Percentiles rank a stretch among this genome's conserved stretches.
Conservation (phyloP, 2,797 vertebrate species). For the Catamblyrhynchus diadema region DNA sequence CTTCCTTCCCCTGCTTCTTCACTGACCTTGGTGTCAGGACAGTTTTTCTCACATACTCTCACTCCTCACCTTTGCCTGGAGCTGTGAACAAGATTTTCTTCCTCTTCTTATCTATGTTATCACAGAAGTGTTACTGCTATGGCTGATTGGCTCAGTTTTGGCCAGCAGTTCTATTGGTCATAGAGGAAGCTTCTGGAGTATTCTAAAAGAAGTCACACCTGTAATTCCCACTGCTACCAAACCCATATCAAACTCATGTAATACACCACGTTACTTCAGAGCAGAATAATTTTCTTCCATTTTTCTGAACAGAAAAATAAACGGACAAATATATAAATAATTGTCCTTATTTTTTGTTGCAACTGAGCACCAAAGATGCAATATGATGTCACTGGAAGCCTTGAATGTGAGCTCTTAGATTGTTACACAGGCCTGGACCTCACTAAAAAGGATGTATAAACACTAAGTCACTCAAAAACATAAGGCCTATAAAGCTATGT, state of each 20-base stretch:
- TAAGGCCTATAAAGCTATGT: background rate
- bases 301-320: background rate
- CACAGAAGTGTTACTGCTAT: background rate
- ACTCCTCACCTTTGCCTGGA: background rate
- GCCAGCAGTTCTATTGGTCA: background rate
- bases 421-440: background rate
- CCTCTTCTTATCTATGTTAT: background rate
- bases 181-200: background rate
- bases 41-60: background rate
- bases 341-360: background rate
- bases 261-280: background rate
- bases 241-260: background rate
- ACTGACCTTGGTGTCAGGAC: background rate
- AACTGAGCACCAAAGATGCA: background rate
- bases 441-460: background rate
- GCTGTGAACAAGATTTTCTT: background rate
- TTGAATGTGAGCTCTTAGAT: background rate
- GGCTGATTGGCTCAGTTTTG: background rate
- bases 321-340: background rate
- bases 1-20: background rate
- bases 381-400: background rate
- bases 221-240: background rate
- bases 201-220: background rate
- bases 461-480: background rate
- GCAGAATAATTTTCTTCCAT: background rate